Base-by-base conservation (phyloP, 2,113 vertebrate genomes). In the Poecilia latipinna region DNA sequence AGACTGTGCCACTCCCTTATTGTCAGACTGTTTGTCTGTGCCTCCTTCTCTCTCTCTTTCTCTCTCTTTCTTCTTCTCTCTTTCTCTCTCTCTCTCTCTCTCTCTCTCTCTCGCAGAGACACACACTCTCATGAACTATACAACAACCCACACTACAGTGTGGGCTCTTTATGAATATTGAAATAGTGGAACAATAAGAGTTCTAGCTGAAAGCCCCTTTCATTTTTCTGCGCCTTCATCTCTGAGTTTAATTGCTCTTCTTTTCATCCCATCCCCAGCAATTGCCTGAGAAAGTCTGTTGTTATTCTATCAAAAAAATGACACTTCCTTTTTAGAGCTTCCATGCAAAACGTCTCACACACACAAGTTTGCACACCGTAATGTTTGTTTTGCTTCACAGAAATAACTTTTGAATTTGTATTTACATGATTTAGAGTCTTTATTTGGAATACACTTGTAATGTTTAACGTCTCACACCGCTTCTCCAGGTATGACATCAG, bases 401-500 rank as follows among this genome's bases (percentile, higher is more conserved):
- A 70, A 74, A 64, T 60, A 6, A 22, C 2, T 4, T 32, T 78
- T 80, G 64, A 7, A 75, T 85, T 35, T 26, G 37, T 31, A 61
- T 32, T 26, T 51, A 57, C 24, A 57, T 37, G 29, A n/a, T 71
- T 65, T 29, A 66, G 26, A 28, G 44, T 64, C 12, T 71, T n/a
- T 24, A 12, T 32, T 68, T 64, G 70, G 32, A 19, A 81, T 19
- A 61, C 66, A 10, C 24, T 2, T 32, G 48, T 42, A n/a, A 48
- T 44, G 57, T 71, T 79, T 62, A 31, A 81, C 60, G 24, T 28
- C 26, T 62, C 31, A 29, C 29, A 17, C 35, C 85, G 28, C 57
- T 44, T 83, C 22, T 0, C 0, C 86, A 99, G 98, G 91, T 99
- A 98, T 65, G 98, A 99, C 85, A 96, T 98, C 90, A 96, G 95